Conservation (phyloP, 1,140 invertebrate genomes). For the Coelopa frigida region DNA sequence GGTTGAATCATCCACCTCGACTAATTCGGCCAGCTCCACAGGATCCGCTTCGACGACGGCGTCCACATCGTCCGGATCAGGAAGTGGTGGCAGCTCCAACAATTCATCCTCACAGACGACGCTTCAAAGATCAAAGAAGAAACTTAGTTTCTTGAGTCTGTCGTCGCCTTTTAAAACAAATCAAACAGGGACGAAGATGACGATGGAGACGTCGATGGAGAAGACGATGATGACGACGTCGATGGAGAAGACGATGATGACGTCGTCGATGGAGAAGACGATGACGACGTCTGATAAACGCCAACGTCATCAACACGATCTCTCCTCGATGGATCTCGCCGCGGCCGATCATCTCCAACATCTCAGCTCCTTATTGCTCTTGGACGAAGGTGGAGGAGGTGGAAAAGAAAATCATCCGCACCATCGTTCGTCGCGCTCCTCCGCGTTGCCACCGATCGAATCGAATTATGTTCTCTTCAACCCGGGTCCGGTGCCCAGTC, state of each 20-base stretch:
- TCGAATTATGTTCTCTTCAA: conserved; percentile 43
- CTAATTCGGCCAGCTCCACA: conserved; percentile 22
- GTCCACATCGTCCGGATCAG: conserved; percentile 9
- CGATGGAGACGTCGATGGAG: too few species aligned
- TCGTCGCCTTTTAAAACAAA: conserved; percentile 29
- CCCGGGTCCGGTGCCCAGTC: conserved; percentile 41
- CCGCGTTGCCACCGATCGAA: conserved; percentile 37
- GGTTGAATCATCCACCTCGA: conserved; percentile 37
- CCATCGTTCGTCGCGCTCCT: conserved; percentile 25
- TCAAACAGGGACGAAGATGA: not conserved
- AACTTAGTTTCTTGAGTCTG: conserved; percentile 36
- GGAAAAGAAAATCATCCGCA: too few species aligned
- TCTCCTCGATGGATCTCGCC: too few species aligned
- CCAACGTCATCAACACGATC: too few species aligned
- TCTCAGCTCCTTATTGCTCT: too few species aligned
- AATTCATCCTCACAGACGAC: conserved; percentile 15
- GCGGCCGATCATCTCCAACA: too few species aligned
- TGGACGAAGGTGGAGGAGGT: conserved; percentile 15
- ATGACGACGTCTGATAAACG: too few species aligned
- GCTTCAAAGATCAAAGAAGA: conserved; percentile 25
- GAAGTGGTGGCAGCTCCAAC: too few species aligned
- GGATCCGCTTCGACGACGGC: conserved; percentile 14
- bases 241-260: too few species aligned
- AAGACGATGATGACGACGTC: too few species aligned
- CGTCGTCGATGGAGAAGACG: too few species aligned